Conservation (phyloP, 2,888 invertebrate genomes). For the Plemyria rubiginata region DNA sequence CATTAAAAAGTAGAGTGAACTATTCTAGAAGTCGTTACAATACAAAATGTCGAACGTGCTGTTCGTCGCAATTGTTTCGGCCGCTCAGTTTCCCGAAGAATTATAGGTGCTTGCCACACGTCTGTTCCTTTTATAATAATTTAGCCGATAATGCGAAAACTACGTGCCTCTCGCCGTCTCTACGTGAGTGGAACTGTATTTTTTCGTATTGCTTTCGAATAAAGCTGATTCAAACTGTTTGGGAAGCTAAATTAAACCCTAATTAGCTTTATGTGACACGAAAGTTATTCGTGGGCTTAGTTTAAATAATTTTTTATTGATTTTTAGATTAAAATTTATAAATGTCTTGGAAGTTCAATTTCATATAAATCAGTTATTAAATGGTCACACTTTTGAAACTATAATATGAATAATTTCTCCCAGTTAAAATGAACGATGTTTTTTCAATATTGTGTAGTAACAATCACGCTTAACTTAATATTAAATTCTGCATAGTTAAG, state of each 20-base stretch:
- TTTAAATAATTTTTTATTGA: not conserved
- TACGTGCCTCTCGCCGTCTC: slow-evolving; percentile 75
- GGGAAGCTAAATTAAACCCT: slow-evolving; percentile 15
- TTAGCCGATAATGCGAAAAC: slow-evolving; percentile 82
- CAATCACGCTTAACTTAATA: too few relatives aligned
- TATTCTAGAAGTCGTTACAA: slow-evolving; percentile 44
- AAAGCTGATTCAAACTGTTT: slow-evolving; percentile 72
- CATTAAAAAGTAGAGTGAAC: slow-evolving; percentile 44
- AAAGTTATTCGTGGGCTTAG: not conserved
- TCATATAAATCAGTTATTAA: too few relatives aligned
- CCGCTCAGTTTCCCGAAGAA: slow-evolving; percentile 55
- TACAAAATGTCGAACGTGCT: slow-evolving; percentile 56
- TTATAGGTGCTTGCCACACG: slow-evolving; percentile 68
- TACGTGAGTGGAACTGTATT: slow-evolving; percentile 72
- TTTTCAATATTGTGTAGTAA: too few relatives aligned
- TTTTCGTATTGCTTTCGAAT: slow-evolving; percentile 72
- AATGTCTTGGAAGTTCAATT: too few relatives aligned
- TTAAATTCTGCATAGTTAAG: too few relatives aligned
- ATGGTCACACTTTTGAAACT: too few relatives aligned
- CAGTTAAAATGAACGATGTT: too few relatives aligned
- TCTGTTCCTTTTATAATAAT: slow-evolving; percentile 80
- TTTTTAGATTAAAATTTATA: not conserved
- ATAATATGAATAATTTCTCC: too few relatives aligned
- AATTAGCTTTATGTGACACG: slow-evolving; percentile 6
- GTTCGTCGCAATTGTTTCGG: slow-evolving; percentile 59